Percentiles rank a stretch among this genome's conserved stretches.
phyloP scores from a whole-genome alignment of 2,113 vertebrate species.

The Aegotheles bennettii region DNA sequence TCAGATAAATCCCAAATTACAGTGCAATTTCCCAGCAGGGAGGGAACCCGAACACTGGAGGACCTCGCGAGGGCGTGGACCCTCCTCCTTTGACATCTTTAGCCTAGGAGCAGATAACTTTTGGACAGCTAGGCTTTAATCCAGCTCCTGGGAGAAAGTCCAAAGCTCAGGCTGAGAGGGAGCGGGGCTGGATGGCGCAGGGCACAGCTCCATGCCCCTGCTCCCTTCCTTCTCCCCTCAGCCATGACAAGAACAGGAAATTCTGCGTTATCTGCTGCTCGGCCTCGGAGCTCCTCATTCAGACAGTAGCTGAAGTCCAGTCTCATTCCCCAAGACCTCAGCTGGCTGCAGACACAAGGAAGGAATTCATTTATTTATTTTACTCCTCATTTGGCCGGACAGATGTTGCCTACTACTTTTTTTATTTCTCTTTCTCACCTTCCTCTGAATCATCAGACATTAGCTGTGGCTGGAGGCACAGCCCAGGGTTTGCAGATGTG shows the following conservation, averaged over 20 bases:
- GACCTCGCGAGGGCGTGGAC: neutral
- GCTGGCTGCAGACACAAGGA: neutral
- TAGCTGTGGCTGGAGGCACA: neutral
- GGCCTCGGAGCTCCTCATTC: neutral
- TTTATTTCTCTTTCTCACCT: neutral
- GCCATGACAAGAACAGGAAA: neutral
- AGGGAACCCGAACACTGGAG: neutral
- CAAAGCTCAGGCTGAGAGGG: neutral
- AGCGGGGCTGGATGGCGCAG: neutral
- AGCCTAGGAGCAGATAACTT: neutral
- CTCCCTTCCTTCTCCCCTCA: neutral
- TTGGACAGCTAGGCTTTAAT: neutral
- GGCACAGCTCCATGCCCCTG: neutral
- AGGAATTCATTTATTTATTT: neutral
- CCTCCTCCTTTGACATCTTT: neutral
- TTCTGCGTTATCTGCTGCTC: neutral
- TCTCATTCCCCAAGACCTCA: neutral
- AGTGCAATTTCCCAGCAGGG: neutral
- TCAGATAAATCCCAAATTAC: slow-evolving; percentile 24
- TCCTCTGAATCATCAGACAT: neutral
- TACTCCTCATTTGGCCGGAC: neutral
- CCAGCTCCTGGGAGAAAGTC: neutral
- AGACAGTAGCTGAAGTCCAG: neutral
- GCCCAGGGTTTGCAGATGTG: neutral
- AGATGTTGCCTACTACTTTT: neutral